Percentiles rank a stretch among this genome's conserved stretches.
phyloP scores from a whole-genome alignment of 2,797 vertebrate species.

The Gymnoscopelus braueri region DNA sequence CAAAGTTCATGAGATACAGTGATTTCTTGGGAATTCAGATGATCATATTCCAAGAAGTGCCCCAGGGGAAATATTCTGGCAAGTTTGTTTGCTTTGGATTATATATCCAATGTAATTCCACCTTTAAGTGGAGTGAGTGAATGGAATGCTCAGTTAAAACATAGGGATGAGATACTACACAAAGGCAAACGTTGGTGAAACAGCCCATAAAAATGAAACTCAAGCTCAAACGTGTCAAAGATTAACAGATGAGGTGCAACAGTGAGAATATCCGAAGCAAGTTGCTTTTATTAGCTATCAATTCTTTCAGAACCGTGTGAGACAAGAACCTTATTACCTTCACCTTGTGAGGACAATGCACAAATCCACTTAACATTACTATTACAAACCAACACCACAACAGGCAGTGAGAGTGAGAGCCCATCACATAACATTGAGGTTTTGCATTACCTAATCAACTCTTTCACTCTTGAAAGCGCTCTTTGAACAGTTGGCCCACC shows the following conservation, averaged over 20 bases:
- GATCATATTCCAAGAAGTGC: neutral
- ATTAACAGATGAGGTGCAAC: neutral
- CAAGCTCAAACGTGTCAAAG: neutral
- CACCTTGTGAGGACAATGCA: conserved; percentile 1
- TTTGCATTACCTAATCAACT: conserved; percentile 80
- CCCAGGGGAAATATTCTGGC: neutral
- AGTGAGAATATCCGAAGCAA: neutral
- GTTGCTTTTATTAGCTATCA: neutral
- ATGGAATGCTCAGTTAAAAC: conserved; percentile 9
- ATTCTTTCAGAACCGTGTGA: conserved; percentile 18
- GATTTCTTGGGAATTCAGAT: conserved; percentile 12
- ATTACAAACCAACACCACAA: conserved; percentile 32
- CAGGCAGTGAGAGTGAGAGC: conserved; percentile 47
- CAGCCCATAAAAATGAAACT: neutral
- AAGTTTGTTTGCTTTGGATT: conserved; percentile 8
- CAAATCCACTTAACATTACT: neutral
- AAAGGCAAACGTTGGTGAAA: conserved; percentile 3
- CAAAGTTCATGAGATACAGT: neutral
- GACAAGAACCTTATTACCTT: neutral
- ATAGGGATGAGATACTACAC: neutral
- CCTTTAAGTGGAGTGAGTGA: conserved; percentile 10
- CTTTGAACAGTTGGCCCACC: conserved; percentile 81
- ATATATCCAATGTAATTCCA: neutral
- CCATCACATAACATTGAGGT: conserved; percentile 41
- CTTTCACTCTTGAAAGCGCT: conserved; percentile 76